Conservation (phyloP, 2,888 invertebrate genomes). For the Osedax frankpressi region DNA sequence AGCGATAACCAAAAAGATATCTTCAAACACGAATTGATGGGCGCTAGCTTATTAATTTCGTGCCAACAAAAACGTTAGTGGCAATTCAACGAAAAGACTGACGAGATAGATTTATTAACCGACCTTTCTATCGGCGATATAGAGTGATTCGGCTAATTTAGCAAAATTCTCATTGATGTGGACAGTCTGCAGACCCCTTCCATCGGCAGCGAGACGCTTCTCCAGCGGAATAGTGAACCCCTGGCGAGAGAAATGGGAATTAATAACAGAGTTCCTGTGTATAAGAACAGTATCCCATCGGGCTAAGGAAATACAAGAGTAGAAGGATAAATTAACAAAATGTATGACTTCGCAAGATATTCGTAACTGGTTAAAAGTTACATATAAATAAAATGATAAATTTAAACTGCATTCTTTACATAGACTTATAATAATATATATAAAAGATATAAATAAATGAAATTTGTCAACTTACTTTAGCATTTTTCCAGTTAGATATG, state of each 20-base stretch:
- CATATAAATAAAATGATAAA: not conserved
- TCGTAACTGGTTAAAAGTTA: no score
- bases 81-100: not conserved
- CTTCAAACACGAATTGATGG: no score
- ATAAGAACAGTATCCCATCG: no score
- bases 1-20: no score
- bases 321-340: no score
- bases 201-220: conserved; percentile 93
- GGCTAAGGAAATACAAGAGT: no score
- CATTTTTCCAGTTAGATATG: conserved; percentile 98
- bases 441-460: not conserved
- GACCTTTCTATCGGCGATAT: conserved; percentile 84
- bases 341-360: no score
- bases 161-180: conserved; percentile 99
- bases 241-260: no score
- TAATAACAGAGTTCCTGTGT: no score
- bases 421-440: not conserved
- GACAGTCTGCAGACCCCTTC: conserved; percentile 77
- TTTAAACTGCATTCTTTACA: not conserved
- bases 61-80: not conserved
- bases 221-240: conserved; percentile 94
- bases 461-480: conserved; percentile 57
- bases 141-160: conserved; percentile 88
- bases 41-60: no score
- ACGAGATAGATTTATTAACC: conserved; percentile 18